phyloP scores from a whole-genome alignment of 2,113 vertebrate species.

The Bos indicus region DNA sequence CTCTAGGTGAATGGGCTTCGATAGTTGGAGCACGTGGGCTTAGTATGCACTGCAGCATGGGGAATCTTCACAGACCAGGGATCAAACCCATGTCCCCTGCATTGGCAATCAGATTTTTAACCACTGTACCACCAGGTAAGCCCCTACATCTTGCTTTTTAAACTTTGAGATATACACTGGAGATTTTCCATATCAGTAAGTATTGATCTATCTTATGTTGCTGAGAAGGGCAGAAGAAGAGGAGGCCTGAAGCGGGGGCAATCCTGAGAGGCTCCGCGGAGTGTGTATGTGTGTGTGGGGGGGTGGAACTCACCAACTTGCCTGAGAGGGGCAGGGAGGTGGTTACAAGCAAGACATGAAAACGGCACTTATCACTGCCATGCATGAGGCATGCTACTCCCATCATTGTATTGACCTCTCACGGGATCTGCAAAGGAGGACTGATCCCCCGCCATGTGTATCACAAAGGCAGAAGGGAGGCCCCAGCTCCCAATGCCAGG shows the following conservation, averaged over 20 bases:
- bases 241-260: background rate
- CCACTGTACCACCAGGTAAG: background rate
- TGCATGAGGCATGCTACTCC: too few species aligned
- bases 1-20: background rate
- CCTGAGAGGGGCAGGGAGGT: background rate
- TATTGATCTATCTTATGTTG: background rate
- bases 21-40: background rate
- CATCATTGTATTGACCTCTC: background rate
- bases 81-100: background rate
- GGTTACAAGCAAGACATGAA: background rate
- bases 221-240: background rate
- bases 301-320: rapidly evolving
- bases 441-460: background rate
- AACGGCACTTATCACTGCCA: rapidly evolving
- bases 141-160: background rate
- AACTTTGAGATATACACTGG: background rate
- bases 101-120: background rate
- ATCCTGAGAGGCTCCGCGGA: background rate
- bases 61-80: background rate
- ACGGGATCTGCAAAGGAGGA: background rate
- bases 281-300: background rate
- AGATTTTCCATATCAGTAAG: background rate
- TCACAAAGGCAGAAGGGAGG: background rate
- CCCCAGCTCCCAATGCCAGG: background rate
- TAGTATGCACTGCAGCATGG: background rate